Evolutionary conservation across 1,140 invertebrate genomes (phyloP).

Genomic region (Drosophila funebris): DNA sequence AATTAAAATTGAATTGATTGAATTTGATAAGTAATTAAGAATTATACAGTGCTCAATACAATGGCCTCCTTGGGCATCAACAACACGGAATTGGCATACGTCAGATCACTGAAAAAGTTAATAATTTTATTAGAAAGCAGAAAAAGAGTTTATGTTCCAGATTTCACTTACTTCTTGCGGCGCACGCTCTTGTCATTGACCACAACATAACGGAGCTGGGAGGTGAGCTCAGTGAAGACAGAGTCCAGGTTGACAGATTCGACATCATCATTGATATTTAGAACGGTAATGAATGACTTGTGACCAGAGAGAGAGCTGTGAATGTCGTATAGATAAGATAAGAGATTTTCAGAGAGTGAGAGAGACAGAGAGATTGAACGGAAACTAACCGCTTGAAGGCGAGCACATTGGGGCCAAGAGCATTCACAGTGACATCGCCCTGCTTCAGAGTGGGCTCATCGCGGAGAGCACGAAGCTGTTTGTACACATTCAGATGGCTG

Average conservation of each 20-base stretch:
- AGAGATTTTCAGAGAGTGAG: fast-evolving
- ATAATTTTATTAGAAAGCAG: not conserved
- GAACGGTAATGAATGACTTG: conserved; percentile 60
- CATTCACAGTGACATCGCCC: conserved; percentile 75
- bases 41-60: conserved; percentile 65
- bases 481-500: conserved; percentile 80
- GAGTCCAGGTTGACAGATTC: conserved; percentile 68
- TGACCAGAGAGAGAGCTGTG: conserved; percentile 55
- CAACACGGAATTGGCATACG: conserved; percentile 59
- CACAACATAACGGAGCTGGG: conserved; percentile 62
- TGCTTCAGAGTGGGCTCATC: conserved; percentile 72
- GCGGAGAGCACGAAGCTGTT: conserved; percentile 68
- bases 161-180: conserved; percentile 65
- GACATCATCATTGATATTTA: conserved; percentile 69
- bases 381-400: conserved; percentile 83
- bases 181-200: conserved; percentile 68
- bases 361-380: not conserved
- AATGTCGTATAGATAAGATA: not conserved
- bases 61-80: conserved; percentile 78
- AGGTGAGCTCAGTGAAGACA: conserved; percentile 48
- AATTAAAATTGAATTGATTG: no score
- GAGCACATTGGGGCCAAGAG: conserved; percentile 83
- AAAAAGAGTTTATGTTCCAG: not conserved
- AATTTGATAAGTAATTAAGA: not conserved
- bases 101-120: conserved; percentile 49